Base-by-base conservation (phyloP, 2,888 invertebrate species). In the Metallyticus violacea region DNA sequence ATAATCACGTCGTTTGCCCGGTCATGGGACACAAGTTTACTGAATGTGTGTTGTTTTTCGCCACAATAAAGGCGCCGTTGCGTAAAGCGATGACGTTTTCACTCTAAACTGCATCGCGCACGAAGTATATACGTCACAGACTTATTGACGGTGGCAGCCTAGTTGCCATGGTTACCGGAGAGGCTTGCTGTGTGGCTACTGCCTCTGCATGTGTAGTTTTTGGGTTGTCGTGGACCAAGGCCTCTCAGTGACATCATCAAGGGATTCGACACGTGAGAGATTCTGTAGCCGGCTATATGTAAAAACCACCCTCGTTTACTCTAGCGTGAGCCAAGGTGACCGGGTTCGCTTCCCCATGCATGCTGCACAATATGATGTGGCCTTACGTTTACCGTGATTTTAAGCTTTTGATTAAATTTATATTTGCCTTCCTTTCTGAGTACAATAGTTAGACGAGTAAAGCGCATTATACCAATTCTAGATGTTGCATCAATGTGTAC, bases 131-230 rank as follows among this genome's bases (percentile, higher is more conserved):
- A 83, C 83, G 83, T 83, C 83, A 83, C 83, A 83, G 83, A 83
- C 83, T 77, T 83, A 83, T 83, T 83, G 83, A 83, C 83, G 83
- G 77, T 83, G 77, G 83, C 83, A 76, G 62, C 40, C 83, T n/a
- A 25, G 83, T 83, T 83, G 83, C 83, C 28, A 83, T 83, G 83
- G 83, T 77, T 77, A 83, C 83, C 6, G 27, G 80, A 80, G 82
- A 82, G 82, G 82, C 82, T 27, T 28, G 77, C 83, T 77, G 77
- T 77, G 83, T 22, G 40, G 40, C 22, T 62, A 9, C 40, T 62
- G 40, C 40, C 22, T 62, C 83, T 83, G 83, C 83, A 83, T 83
- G 83, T 83, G 83, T 83, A 83, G 83, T 28, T 83, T 83, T 83
- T 77, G 28, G 76, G 62, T 83, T 83, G 27, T 62, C 40, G 40